Evolutionary conservation across 2,888 invertebrate genomes (phyloP).

Genomic region (Lumbricus terrestris): DNA sequence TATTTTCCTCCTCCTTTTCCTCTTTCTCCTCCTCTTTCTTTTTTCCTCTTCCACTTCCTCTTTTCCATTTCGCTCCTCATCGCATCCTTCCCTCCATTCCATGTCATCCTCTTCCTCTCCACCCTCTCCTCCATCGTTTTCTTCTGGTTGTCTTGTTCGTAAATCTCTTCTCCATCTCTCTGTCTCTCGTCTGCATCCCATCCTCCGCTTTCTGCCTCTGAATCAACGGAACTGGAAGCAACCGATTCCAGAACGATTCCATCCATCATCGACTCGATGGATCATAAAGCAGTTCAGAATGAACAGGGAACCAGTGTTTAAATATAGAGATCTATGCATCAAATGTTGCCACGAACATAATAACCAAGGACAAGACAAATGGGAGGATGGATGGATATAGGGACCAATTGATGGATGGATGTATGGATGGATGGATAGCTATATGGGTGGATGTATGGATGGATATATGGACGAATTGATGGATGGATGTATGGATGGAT

Average conservation of each 20-base stretch:
- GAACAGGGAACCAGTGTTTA: neutral
- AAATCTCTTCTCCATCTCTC: neutral
- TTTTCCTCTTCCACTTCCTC: neutral
- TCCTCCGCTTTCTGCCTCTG: neutral
- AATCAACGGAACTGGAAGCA: neutral
- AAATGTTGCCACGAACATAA: no score
- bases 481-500: neutral
- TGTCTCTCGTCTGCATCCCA: neutral
- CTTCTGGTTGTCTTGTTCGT: neutral
- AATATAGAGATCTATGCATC: neutral
- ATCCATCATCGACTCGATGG: neutral
- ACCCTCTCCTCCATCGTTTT: no score
- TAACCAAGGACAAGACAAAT: neutral
- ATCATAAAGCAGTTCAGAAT: neutral
- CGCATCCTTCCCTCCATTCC: neutral
- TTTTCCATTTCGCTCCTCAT: neutral
- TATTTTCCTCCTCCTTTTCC: neutral
- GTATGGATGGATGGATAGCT: neutral
- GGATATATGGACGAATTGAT: neutral
- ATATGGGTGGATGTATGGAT: neutral
- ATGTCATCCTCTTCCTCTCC: neutral
- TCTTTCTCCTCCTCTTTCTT: neutral
- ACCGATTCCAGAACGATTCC: neutral
- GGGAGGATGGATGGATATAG: neutral
- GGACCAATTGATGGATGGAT: neutral